Evolutionary conservation across 2,797 vertebrate genomes (phyloP).

Genomic region (Orestias chungarensis): DNA sequence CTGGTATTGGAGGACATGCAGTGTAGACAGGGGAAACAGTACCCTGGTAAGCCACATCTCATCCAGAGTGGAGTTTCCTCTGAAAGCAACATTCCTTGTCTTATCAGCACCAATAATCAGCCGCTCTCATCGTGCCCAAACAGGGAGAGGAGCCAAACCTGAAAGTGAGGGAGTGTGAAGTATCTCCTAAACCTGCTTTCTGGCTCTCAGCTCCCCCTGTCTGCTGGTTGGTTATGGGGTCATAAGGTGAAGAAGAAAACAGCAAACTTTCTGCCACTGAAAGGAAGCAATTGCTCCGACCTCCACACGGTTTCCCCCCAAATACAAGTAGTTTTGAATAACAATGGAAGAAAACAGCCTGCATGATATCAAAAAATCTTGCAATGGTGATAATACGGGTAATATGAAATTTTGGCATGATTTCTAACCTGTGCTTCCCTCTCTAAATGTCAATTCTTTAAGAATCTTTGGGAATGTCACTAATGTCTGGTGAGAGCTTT

Average conservation of each 20-base stretch:
- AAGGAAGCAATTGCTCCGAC: slow-evolving; percentile 80
- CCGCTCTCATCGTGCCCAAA: slow-evolving; percentile 79
- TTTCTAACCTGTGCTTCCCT: no score
- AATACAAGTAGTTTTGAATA: slow-evolving; percentile 18
- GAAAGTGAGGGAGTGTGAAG: slow-evolving; percentile 37
- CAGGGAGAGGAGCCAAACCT: slow-evolving; percentile 77
- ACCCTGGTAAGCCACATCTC: slow-evolving; percentile 68
- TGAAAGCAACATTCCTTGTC: slow-evolving; percentile 72
- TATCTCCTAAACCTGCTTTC: slow-evolving; percentile 36
- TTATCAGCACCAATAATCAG: slow-evolving; percentile 76
- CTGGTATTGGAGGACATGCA: slow-evolving; percentile 41
- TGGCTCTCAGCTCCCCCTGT: slow-evolving; percentile 41
- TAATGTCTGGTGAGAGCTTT: no score
- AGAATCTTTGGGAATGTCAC: no score
- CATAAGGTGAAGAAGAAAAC: slow-evolving; percentile 77
- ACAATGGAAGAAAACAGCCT: slow-evolving; percentile 2
- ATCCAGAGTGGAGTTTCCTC: slow-evolving; percentile 62
- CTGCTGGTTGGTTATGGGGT: slow-evolving; percentile 82
- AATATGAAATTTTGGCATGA: no score
- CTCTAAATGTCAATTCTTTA: no score
- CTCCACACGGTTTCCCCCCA: slow-evolving; percentile 29
- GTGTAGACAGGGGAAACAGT: slow-evolving; percentile 41
- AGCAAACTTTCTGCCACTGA: slow-evolving; percentile 75
- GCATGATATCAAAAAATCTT: no score
- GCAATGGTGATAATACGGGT: no score